Conservation (phyloP, 2,888 invertebrate genomes). For the Alcis repandata region DNA sequence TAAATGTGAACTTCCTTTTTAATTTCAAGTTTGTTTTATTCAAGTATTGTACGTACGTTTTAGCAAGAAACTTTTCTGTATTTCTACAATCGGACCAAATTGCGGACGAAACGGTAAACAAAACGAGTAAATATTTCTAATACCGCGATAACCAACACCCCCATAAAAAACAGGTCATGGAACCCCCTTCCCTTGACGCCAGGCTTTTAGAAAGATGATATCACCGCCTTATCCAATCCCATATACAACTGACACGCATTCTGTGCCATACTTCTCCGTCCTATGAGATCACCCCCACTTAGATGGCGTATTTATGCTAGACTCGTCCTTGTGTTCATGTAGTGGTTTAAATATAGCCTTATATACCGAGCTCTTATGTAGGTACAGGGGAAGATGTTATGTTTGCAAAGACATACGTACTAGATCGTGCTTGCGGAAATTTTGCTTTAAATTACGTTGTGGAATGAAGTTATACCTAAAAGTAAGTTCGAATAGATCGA, state of each 20-base stretch:
- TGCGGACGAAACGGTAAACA: background rate
- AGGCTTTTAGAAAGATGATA: constrained; percentile 8
- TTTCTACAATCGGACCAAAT: too few species aligned
- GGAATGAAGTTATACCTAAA: too few species aligned
- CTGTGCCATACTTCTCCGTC: constrained; percentile 11
- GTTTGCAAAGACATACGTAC: too few species aligned
- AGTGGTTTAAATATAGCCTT: constrained; percentile 4
- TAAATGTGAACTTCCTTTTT: too few species aligned
- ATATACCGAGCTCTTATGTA: constrained; percentile 3
- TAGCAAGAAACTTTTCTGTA: too few species aligned
- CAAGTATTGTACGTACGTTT: too few species aligned
- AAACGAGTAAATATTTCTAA: background rate
- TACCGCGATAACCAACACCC: background rate
- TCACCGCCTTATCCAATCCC: constrained; percentile 14
- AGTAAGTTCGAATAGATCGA: too few species aligned
- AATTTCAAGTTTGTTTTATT: too few species aligned
- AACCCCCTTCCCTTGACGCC: background rate
- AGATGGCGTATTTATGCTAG: constrained; percentile 8
- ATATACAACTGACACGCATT: constrained; percentile 9
- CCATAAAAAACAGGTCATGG: background rate
- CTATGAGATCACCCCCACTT: constrained; percentile 25
- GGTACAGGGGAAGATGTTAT: background rate
- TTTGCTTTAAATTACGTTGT: too few species aligned
- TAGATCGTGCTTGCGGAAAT: too few species aligned
- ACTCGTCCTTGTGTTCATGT: constrained; percentile 10